Evolutionary conservation across 2,888 invertebrate species (phyloP), one percentile per base, ranked within the genome.

Genomic region (Platerodrilus igneus): DNA sequence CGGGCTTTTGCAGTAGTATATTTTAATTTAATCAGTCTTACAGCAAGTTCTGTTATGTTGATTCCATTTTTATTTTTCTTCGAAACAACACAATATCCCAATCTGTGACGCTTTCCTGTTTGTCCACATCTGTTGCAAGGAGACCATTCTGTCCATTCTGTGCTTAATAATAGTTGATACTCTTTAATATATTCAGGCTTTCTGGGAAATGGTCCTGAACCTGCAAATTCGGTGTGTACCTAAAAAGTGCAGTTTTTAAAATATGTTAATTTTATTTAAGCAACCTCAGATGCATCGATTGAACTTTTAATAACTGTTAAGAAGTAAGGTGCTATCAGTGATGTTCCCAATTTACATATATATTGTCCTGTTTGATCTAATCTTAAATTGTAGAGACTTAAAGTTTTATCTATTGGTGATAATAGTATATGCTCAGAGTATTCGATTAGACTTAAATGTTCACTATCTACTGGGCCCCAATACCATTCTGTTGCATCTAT

Each of bases 141-240:
- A 4, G 78, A 77, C 85, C 85, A 85, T 1, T 64, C 56, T 1
- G 73, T 66, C 83, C 83, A 84, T 4, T 65, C 61, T 1, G 75
- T 79, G 48, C 70, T 75, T 29, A 77, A 42, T 37, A 61, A 53
- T 35, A 79, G 51, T 41, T 67, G 58, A 54, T 63, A 39, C 52
- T 51, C 30, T 45, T 34, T 15, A 57, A 59, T 50, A 15, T 53
- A 31, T 35, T 57, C 50, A 0, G 62, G 48, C 19, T 57, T 47
- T 52, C 54, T 50, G 19, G 69, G 52, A 47, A 70, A 66, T 2
- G 64, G 63, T 4, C 62, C 63, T 16, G 55, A 30, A 9, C 54
- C 49, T 8, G 62, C 56, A 22, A 49, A 33, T 16, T 49, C 36
- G 6, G 57, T 45, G 44, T 66, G 65, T 1, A 68, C 63, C 61